Evolutionary conservation across 2,797 vertebrate genomes (phyloP).

Genomic region (Lagorchestes hirsutus): DNA sequence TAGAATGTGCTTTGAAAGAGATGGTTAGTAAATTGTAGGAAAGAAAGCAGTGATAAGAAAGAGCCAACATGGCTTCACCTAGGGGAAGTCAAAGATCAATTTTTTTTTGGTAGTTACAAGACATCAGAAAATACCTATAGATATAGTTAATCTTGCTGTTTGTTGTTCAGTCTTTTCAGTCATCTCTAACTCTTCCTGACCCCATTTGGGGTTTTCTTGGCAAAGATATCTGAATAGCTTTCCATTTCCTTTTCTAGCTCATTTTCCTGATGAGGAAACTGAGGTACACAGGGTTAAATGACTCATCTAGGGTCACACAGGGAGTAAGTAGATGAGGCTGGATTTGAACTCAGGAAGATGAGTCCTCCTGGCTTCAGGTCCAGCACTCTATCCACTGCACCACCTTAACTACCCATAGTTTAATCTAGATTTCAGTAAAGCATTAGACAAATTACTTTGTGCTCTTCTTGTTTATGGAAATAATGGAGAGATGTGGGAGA

Average conservation of each 20-base stretch:
- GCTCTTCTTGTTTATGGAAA: neutral
- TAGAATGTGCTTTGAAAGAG: neutral
- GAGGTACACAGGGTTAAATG: neutral
- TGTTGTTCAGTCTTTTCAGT: neutral
- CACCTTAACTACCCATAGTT: neutral
- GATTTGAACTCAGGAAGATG: neutral
- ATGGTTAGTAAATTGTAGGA: neutral
- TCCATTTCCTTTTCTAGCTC: neutral
- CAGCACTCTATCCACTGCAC: neutral
- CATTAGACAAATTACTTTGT: neutral
- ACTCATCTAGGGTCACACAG: neutral
- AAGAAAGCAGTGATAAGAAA: neutral
- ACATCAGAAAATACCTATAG: neutral
- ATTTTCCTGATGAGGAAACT: neutral
- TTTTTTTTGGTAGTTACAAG: neutral
- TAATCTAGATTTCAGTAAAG: neutral
- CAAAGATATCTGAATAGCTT: neutral
- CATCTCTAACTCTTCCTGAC: neutral
- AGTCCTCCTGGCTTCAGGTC: neutral
- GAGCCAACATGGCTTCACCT: neutral
- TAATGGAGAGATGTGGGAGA: neutral
- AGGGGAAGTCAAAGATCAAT: neutral
- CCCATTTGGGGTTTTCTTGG: neutral
- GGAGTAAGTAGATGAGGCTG: too few relatives aligned
- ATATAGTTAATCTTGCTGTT: neutral